These are phyloP conservation scores for Panthera uncia DNA, from an alignment of 2,113 vertebrate genomes.

Conservation along the genomic window DNA sequence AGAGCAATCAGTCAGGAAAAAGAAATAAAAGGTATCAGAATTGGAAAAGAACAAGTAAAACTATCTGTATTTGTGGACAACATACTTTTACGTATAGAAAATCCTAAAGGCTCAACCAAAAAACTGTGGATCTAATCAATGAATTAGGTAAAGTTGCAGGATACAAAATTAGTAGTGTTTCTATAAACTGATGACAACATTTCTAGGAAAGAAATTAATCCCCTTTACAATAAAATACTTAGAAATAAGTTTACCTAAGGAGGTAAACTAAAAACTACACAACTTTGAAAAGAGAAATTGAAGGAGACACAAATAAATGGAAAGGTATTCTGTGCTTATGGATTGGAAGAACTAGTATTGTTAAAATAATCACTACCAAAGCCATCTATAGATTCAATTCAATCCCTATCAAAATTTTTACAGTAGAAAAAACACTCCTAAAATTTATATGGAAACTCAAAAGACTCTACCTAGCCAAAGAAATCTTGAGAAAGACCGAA, in stretches of 20 bases:
- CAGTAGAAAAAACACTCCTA: not conserved
- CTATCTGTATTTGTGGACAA: not conserved
- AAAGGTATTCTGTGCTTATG: not conserved
- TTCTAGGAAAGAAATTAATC: not conserved
- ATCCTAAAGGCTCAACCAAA: not conserved
- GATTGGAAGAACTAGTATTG: not conserved
- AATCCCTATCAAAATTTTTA: not conserved
- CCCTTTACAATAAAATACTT: not conserved
- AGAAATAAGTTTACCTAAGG: not conserved
- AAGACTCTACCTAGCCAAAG: not conserved
- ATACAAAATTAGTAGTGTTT: not conserved
- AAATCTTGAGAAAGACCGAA: not conserved
- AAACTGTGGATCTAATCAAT: not conserved
- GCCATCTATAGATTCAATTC: not conserved
- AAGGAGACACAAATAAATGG: not conserved
- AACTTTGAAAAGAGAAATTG: not conserved
- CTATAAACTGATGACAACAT: not conserved
- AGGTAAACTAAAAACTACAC: not conserved
- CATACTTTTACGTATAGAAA: not conserved
- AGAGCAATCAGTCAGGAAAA: not conserved
- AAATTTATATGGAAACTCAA: not conserved
- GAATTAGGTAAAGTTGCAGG: not conserved
- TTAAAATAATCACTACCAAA: not conserved
- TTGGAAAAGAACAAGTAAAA: not conserved
- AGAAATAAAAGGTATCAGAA: not conserved